Percentiles rank a stretch among this genome's conserved stretches.
phyloP scores from a whole-genome alignment of 2,113 vertebrate species.

The Phrynosoma blainvillii region DNA sequence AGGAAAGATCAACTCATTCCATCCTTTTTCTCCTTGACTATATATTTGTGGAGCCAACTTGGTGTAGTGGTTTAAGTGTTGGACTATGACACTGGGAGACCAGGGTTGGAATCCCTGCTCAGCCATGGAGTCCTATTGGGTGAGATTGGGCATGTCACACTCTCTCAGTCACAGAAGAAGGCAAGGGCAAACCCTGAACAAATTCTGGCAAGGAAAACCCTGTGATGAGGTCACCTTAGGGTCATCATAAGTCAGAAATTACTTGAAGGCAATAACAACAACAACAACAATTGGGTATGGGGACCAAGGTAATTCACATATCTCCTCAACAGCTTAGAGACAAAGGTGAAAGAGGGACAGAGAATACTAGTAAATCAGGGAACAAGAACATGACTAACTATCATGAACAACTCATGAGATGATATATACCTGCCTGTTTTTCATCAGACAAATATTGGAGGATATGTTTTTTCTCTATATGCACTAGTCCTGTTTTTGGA shows the following conservation, averaged over 20 bases:
- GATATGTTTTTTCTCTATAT: not conserved
- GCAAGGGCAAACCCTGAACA: no score
- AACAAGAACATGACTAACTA: not conserved
- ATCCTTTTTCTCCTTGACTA: conserved; percentile 41
- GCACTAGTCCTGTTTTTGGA: not conserved
- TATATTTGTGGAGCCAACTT: not conserved
- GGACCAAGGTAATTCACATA: conserved; percentile 54
- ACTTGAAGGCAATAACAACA: no score
- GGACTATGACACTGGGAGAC: no score
- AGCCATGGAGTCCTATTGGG: no score
- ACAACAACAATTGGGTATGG: not conserved
- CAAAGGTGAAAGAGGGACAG: not conserved
- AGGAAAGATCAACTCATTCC: conserved; percentile 47
- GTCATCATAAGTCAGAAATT: no score
- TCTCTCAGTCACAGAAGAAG: no score
- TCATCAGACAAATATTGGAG: not conserved
- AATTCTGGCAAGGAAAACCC: no score
- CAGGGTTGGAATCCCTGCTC: no score
- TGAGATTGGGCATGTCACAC: no score
- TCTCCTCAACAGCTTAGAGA: conserved; percentile 49
- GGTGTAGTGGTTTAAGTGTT: no score
- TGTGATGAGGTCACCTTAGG: no score
- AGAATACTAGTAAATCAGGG: not conserved
- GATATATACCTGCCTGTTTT: not conserved
- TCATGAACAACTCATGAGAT: not conserved